Evolutionary conservation across 2,888 invertebrate species (phyloP), one percentile per base, ranked within the genome.

Genomic region (Hemicrepidius hirtus): DNA sequence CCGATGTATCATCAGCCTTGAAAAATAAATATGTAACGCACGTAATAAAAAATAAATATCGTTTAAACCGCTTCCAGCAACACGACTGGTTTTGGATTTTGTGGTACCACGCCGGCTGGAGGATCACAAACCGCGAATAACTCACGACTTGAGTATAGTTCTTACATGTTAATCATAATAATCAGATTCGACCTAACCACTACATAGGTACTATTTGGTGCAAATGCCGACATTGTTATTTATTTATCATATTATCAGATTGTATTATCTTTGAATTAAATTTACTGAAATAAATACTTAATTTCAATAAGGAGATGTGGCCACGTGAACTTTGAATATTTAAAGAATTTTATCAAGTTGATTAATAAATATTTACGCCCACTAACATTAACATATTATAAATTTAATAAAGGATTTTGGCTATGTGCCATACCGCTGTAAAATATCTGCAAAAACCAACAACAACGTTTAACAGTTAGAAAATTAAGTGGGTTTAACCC

Each of bases 221-320:
- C 68, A 75, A 75, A 73, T 68, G 71, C 71, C 71, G 68, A 68
- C 71, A 37, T 50, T 73, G 72, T 75, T 73, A 73, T 71, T 73
- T 71, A 73, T 75, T 71, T 53, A 67, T 64, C 41, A 9, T 70
- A 68, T n/a, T n/a, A n/a, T 68, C 68, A 18, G 59, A 49, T 57
- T 44, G n/a, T 37, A 24, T 49, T 16, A 65, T 65, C 41, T 65
- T 35, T 12, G 50, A 13, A 21, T 53, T 20, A 50, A 49, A 28
- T 35, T 46, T 18, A 46, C 40, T n/a, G 13, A 6, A 66, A 41
- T 55, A 55, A 55, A 65, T 53, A 53, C 65, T 40, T 53, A 65
- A 65, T 65, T 50, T 65, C 40, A 65, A 65, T 53, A 18, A 46
- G 46, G 28, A 65, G 35, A 60, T 21, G 28, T 28, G 53, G 46